Evolutionary conservation across 2,797 vertebrate species (phyloP).

Genomic region (Chlorospingus flavigularis): DNA sequence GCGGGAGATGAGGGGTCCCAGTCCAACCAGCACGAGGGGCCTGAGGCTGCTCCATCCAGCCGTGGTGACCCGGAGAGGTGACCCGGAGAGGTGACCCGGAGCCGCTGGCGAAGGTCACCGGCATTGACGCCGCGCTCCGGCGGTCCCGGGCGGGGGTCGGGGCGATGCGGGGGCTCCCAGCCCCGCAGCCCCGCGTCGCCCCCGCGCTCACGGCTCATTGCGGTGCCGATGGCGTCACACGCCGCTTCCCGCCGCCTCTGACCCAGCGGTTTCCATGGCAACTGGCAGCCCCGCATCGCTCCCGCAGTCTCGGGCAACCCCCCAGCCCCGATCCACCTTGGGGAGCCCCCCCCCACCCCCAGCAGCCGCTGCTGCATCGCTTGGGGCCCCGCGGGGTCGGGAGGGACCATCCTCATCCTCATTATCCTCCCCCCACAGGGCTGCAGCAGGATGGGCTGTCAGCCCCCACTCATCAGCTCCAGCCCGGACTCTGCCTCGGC

Average conservation of each 20-base stretch:
- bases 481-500: background rate
- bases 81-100: background rate
- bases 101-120: background rate
- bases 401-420: background rate
- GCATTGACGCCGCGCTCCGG: fast-evolving
- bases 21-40: fast-evolving
- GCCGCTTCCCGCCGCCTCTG: background rate
- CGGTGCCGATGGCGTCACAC: constrained; percentile 10
- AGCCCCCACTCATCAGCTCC: background rate
- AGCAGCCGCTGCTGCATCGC: background rate
- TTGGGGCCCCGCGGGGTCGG: fast-evolving
- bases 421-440: too few relatives aligned
- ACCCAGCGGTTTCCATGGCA: constrained; percentile 20
- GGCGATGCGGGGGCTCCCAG: background rate
- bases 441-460: background rate
- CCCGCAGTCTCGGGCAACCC: background rate
- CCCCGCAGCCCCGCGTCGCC: background rate
- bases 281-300: background rate
- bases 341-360: background rate
- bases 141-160: background rate
- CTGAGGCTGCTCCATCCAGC: fast-evolving
- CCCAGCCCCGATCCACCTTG: background rate
- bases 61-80: fast-evolving
- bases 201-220: background rate
- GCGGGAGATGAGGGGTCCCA: fast-evolving